Evolutionary conservation across 2,888 invertebrate species (phyloP).

Genomic region (Labia minor): DNA sequence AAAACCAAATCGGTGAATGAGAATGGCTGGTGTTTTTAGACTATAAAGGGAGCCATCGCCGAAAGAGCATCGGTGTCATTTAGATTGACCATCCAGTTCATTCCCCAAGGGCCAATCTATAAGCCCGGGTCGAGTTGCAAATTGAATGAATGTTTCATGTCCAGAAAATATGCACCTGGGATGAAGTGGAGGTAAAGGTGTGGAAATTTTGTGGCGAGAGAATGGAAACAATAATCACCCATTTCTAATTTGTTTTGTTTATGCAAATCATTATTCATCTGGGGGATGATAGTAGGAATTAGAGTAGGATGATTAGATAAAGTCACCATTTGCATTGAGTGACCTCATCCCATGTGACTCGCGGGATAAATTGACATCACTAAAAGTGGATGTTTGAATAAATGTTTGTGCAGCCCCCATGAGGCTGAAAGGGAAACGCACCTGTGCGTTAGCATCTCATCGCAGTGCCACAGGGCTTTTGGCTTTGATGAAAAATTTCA

Average conservation of each 20-base stretch:
- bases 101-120: not conserved
- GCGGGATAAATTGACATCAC: constrained; percentile 2
- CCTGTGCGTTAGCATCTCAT: not conserved
- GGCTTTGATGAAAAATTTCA: no score
- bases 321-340: not conserved
- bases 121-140: not conserved
- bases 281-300: no score
- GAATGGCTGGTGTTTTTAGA: not conserved
- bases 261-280: no score
- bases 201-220: not conserved
- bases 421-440: not conserved
- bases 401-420: not conserved
- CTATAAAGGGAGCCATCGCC: not conserved
- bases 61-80: constrained; percentile 3
- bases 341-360: not conserved
- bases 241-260: no score
- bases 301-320: not conserved
- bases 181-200: not conserved
- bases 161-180: constrained; percentile 7
- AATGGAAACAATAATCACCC: not conserved
- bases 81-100: not conserved
- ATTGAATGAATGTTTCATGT: not conserved
- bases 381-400: not conserved
- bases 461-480: no score
- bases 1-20: not conserved